Evolutionary conservation across 2,797 vertebrate species (phyloP).

Genomic region (Catostomus latipinnis): DNA sequence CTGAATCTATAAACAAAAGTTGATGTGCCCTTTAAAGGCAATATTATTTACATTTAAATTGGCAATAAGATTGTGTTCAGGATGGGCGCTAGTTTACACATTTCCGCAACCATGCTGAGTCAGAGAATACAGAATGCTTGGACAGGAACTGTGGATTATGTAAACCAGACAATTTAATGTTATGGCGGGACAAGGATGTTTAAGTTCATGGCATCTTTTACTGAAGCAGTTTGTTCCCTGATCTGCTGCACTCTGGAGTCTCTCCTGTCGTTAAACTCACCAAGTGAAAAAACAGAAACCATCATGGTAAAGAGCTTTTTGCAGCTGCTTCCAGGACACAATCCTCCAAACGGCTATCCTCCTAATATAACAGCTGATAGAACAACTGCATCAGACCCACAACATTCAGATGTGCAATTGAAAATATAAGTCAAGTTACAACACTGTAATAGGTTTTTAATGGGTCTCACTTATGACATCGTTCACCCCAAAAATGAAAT

Average conservation of each 20-base stretch:
- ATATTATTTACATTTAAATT: constrained; percentile 37
- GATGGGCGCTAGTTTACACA: constrained; percentile 51
- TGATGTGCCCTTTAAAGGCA: constrained; percentile 25
- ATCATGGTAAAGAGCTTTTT: constrained; percentile 47
- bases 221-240: constrained; percentile 64
- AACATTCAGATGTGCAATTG: constrained; percentile 4
- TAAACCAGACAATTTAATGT: constrained; percentile 70
- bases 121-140: constrained; percentile 61
- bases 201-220: constrained; percentile 75
- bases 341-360: constrained; percentile 24
- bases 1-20: constrained; percentile 20
- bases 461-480: too few species aligned
- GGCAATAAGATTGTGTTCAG: constrained; percentile 26
- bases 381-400: constrained; percentile 19
- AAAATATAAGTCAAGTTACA: constrained; percentile 5
- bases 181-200: constrained; percentile 71
- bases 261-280: constrained; percentile 58
- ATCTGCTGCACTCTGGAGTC: constrained; percentile 45
- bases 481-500: too few species aligned
- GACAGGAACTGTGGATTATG: constrained; percentile 56
- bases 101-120: constrained; percentile 66
- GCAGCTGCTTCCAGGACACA: constrained; percentile 49
- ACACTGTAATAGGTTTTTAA: background rate
- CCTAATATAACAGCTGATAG: constrained; percentile 44
- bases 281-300: constrained; percentile 50